A percentile compares a stretch with the other conserved stretches of the same genome.
These are phyloP conservation scores for Apeira syringaria DNA, from an alignment of 2,888 invertebrate genomes.

Conservation along the genomic window DNA sequence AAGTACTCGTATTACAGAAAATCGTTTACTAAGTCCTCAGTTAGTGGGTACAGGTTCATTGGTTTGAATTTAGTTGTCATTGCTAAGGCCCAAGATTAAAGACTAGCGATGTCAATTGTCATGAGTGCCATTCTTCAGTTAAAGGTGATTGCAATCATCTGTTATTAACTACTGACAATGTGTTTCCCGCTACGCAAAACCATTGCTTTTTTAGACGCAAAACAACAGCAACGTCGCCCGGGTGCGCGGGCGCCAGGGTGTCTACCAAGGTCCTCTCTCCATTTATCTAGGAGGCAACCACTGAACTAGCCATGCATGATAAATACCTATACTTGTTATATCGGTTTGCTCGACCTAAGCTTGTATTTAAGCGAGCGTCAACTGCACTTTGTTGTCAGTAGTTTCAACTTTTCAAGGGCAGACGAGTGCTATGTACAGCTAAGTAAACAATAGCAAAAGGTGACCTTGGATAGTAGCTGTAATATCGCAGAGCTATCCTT, in stretches of 20 bases:
- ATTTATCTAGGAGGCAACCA: constrained; percentile 11
- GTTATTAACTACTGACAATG: no score
- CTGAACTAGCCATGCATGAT: constrained; percentile 12
- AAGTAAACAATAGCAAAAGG: not conserved
- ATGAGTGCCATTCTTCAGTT: no score
- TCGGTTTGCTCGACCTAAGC: not conserved
- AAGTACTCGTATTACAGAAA: no score
- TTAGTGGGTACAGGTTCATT: no score
- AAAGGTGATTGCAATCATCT: no score
- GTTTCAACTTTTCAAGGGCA: constrained; percentile 9
- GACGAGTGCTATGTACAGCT: not conserved
- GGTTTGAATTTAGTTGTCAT: no score
- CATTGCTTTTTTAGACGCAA: not conserved
- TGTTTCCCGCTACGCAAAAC: constrained; percentile 1
- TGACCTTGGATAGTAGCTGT: not conserved
- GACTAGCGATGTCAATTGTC: no score
- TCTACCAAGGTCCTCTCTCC: constrained; percentile 31
- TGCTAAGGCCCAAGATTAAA: no score
- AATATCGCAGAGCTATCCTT: not conserved
- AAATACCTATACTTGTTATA: not conserved
- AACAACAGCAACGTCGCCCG: not conserved
- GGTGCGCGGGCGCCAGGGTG: constrained; percentile 34
- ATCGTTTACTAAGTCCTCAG: no score
- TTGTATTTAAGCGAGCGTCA: constrained; percentile 6
- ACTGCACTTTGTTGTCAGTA: constrained; percentile 4